Evolutionary conservation across 1,140 invertebrate species (phyloP).

Genomic region (Drosophila jambulina): DNA sequence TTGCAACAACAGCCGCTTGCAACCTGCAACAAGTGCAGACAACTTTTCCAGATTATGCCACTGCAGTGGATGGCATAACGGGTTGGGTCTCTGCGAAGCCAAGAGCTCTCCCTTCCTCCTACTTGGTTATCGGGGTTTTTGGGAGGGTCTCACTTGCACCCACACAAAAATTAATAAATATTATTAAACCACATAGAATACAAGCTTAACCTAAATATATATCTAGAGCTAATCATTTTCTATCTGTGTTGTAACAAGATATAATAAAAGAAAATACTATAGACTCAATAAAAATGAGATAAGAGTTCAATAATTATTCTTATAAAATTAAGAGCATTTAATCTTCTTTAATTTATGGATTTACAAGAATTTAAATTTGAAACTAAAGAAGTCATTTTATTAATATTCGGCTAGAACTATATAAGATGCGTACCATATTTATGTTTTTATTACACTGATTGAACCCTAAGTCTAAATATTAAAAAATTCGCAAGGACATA

Average conservation of each 20-base stretch:
- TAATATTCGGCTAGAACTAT: no score
- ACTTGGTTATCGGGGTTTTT: background rate
- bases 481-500: background rate
- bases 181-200: background rate
- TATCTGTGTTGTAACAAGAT: background rate
- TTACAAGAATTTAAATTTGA: no score
- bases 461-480: background rate
- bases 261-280: background rate
- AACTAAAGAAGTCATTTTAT: no score
- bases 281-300: background rate
- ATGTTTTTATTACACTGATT: background rate
- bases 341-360: background rate
- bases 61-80: slow-evolving; percentile 42
- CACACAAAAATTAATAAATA: background rate
- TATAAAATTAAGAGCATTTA: background rate
- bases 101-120: slow-evolving; percentile 1
- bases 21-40: slow-evolving; percentile 73
- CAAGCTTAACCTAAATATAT: no score
- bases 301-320: background rate
- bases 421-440: background rate
- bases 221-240: background rate
- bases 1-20: slow-evolving; percentile 6
- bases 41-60: slow-evolving; percentile 51
- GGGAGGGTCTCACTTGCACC: slow-evolving; percentile 1
- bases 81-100: slow-evolving; percentile 33